Conservation (phyloP, 2,888 invertebrate genomes). For the Salticus scenicus region DNA sequence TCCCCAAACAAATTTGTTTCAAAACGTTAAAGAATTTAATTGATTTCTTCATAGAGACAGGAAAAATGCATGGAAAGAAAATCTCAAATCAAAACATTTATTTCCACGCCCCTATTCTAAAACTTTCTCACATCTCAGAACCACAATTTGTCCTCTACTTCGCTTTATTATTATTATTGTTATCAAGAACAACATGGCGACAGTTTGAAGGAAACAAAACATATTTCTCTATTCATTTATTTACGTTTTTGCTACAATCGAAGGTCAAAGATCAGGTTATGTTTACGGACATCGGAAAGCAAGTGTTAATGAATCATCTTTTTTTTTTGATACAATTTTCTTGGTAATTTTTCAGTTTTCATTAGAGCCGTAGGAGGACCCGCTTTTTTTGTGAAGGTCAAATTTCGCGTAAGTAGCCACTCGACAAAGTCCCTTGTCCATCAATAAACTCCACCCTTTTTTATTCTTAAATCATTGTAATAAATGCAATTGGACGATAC, state of each 20-base stretch:
- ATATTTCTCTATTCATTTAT: not conserved
- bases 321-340: not conserved
- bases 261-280: conserved; percentile 6
- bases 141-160: too few relatives aligned
- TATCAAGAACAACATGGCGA: too few relatives aligned
- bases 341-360: too few relatives aligned
- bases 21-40: too few relatives aligned
- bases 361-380: conserved; percentile 20
- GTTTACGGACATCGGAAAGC: not conserved
- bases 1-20: too few relatives aligned
- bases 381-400: conserved; percentile 8
- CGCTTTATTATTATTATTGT: too few relatives aligned
- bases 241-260: not conserved
- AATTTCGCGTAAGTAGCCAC: not conserved
- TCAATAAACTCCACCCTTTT: conserved; percentile 39
- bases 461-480: conserved; percentile 27
- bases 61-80: too few relatives aligned
- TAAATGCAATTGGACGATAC: conserved; percentile 18
- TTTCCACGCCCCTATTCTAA: too few relatives aligned
- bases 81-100: too few relatives aligned
- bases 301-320: not conserved
- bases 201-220: not conserved
- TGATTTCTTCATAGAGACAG: too few relatives aligned
- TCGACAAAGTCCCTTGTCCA: conserved; percentile 21
- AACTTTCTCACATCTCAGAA: too few relatives aligned